Evolutionary conservation across 2,888 invertebrate species (phyloP).

Genomic region (Chrysomela aeneicollis): DNA sequence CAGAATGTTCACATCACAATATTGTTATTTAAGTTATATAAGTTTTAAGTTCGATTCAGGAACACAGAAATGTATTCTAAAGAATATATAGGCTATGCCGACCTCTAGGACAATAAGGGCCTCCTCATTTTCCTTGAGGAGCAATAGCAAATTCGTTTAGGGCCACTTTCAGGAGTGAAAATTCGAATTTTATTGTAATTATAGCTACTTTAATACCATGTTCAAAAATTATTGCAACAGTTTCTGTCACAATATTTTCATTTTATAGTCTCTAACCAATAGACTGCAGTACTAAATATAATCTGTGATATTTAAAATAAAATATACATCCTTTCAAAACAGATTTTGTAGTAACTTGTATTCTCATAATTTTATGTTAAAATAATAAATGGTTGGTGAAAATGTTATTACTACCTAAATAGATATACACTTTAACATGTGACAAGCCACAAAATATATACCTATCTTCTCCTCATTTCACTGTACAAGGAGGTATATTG

Average conservation of each 20-base stretch:
- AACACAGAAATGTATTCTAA: background rate
- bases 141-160: background rate
- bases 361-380: conserved; percentile 30
- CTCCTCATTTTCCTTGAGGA: background rate
- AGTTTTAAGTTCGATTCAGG: background rate
- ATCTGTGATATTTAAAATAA: conserved; percentile 54
- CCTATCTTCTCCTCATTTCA: background rate
- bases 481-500: background rate
- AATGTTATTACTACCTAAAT: conserved; percentile 15
- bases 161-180: background rate
- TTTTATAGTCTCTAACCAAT: conserved; percentile 30
- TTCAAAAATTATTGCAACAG: background rate
- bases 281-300: conserved; percentile 44
- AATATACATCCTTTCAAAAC: conserved; percentile 44
- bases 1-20: background rate
- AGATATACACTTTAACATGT: background rate
- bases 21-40: background rate
- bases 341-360: conserved; percentile 36
- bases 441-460: background rate
- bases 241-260: conserved; percentile 5
- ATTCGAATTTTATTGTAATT: background rate
- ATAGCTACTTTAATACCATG: background rate
- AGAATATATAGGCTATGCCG: background rate
- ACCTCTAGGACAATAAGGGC: background rate
- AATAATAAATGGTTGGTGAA: conserved; percentile 34